Percentiles rank a stretch among this genome's conserved stretches.
These are phyloP conservation scores for Microdon myrmicae DNA, from an alignment of 2,888 invertebrate genomes.

Conservation along the genomic window DNA sequence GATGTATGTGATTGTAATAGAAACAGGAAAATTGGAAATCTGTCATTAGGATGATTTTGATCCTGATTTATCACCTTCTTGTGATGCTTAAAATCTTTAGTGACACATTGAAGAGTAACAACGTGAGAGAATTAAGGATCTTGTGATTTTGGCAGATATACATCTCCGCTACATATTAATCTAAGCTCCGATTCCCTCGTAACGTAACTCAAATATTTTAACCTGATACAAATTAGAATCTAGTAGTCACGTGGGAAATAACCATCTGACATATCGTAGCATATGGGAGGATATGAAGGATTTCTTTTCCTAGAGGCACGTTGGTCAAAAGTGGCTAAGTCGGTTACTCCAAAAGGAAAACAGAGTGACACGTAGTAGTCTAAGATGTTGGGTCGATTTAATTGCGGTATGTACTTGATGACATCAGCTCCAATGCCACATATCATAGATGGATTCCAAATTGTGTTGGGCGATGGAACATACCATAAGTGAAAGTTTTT, in stretches of 20 bases:
- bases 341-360: no score
- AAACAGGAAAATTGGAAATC: slow-evolving; percentile 50
- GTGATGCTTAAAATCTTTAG: slow-evolving; percentile 48
- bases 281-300: no score
- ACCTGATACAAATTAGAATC: slow-evolving; percentile 25
- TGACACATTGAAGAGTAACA: slow-evolving; percentile 13
- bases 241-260: slow-evolving; percentile 28
- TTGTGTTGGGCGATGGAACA: no score
- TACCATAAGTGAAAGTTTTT: no score
- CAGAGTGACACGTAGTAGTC: no score
- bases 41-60: slow-evolving; percentile 47
- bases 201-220: slow-evolving; percentile 26
- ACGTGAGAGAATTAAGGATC: slow-evolving; percentile 1
- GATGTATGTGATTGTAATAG: no score
- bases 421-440: no score
- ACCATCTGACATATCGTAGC: slow-evolving; percentile 25
- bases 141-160: slow-evolving; percentile 4
- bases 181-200: slow-evolving; percentile 1
- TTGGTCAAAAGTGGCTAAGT: no score
- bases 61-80: slow-evolving; percentile 50
- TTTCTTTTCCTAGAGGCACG: no score
- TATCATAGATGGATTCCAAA: no score
- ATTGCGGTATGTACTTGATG: no score
- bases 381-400: no score
- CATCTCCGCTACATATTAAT: background rate